Evolutionary conservation across 2,888 invertebrate genomes (phyloP).

Genomic region (Galeruca laticollis): DNA sequence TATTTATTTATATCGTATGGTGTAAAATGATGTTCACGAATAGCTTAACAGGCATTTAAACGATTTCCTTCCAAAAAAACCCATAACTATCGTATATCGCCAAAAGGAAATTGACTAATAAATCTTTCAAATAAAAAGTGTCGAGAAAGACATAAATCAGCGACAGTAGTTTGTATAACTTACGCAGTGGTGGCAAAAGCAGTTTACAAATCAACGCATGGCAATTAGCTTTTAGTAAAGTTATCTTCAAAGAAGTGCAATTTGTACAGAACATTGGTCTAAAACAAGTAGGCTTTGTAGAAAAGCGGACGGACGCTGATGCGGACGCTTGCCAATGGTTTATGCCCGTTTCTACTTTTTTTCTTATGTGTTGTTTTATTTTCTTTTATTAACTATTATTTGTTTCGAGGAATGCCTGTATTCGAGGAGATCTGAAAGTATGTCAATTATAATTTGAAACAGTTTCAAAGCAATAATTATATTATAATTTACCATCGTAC

Average conservation of each 20-base stretch:
- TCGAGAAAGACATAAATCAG: constrained; percentile 50
- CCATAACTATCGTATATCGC: constrained; percentile 27
- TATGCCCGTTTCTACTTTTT: constrained; percentile 44
- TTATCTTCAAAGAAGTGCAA: constrained; percentile 67
- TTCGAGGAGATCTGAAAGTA: constrained; percentile 43
- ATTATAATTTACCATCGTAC: background rate
- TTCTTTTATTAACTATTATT: constrained; percentile 37
- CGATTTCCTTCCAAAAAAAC: background rate
- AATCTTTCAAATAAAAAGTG: constrained; percentile 46
- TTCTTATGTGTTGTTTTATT: constrained; percentile 30
- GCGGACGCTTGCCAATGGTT: constrained; percentile 58
- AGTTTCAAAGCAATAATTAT: constrained; percentile 1
- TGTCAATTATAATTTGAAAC: constrained; percentile 50
- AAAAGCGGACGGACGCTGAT: constrained; percentile 55
- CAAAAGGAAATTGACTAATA: constrained; percentile 45
- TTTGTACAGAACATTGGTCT: constrained; percentile 65
- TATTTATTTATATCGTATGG: background rate
- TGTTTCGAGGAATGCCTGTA: constrained; percentile 47
- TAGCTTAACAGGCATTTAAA: background rate
- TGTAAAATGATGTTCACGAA: background rate
- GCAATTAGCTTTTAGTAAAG: constrained; percentile 64
- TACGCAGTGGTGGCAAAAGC: constrained; percentile 55
- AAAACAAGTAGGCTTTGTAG: constrained; percentile 59
- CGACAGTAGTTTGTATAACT: constrained; percentile 49
- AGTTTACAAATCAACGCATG: constrained; percentile 64